Evolutionary conservation across 2,888 invertebrate species (phyloP).

Genomic region (Melieria picta): DNA sequence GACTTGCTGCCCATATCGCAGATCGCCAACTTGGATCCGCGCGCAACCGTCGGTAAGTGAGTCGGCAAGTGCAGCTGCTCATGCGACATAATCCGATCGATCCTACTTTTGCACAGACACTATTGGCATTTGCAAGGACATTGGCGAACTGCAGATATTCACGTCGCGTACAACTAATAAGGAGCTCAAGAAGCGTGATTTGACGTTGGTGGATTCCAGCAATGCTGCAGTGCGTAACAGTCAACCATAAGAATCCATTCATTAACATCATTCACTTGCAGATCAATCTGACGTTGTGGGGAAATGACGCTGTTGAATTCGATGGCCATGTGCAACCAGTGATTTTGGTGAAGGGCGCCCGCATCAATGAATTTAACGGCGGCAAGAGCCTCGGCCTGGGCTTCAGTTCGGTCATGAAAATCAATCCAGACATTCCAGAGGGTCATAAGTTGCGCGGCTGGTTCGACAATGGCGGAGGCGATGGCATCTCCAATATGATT

Average conservation of each 20-base stretch:
- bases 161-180: conserved; percentile 79
- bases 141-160: conserved; percentile 77
- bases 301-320: conserved; percentile 86
- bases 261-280: conserved; percentile 50
- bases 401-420: conserved; percentile 73
- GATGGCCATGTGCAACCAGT: conserved; percentile 81
- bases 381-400: conserved; percentile 76
- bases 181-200: conserved; percentile 89
- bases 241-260: neutral
- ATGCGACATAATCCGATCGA: neutral
- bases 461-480: conserved; percentile 84
- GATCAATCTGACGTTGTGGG: conserved; percentile 92
- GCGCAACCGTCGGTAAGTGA: conserved; percentile 76
- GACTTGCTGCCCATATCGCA: conserved; percentile 81
- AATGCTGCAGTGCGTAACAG: conserved; percentile 73
- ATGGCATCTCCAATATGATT: conserved; percentile 72
- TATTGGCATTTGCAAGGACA: conserved; percentile 85
- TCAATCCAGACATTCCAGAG: conserved; percentile 91
- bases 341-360: conserved; percentile 85
- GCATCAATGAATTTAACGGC: conserved; percentile 87
- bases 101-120: conserved; percentile 74
- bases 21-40: conserved; percentile 74
- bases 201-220: conserved; percentile 86
- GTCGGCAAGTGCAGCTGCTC: neutral
- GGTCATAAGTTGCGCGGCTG: conserved; percentile 89